Evolutionary conservation across 2,888 invertebrate species (phyloP).

Genomic region (Himalopsyche kuldschensis): DNA sequence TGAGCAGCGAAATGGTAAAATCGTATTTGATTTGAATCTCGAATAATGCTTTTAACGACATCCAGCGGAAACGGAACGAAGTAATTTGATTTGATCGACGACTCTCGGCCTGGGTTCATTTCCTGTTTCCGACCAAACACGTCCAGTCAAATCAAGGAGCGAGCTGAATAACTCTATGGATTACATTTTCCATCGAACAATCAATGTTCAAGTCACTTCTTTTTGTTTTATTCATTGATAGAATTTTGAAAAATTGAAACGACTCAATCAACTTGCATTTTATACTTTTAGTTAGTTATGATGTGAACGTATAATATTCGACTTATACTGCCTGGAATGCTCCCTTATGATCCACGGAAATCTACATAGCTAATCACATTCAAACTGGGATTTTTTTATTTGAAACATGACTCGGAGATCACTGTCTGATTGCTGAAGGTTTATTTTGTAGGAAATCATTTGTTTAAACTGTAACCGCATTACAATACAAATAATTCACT

Average conservation of each 20-base stretch:
- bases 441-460: no score
- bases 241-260: background rate
- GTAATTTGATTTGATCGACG: background rate
- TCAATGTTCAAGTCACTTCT: background rate
- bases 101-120: background rate
- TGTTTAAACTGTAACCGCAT: no score
- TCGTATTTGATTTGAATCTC: background rate
- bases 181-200: background rate
- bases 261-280: no score
- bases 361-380: no score
- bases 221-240: background rate
- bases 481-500: no score
- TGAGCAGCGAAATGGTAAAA: background rate
- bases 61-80: background rate
- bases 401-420: no score
- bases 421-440: no score
- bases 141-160: background rate
- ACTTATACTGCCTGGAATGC: no score
- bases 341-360: no score
- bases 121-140: background rate
- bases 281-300: no score
- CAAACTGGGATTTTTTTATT: no score
- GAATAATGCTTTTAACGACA: background rate
- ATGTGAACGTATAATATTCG: no score
- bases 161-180: background rate